A percentile compares a stretch with the other conserved stretches of the same genome.
These are phyloP conservation scores for Cremastobaeus sp. DNA, from an alignment of 2,888 invertebrate species.

Conservation along the genomic window DNA sequence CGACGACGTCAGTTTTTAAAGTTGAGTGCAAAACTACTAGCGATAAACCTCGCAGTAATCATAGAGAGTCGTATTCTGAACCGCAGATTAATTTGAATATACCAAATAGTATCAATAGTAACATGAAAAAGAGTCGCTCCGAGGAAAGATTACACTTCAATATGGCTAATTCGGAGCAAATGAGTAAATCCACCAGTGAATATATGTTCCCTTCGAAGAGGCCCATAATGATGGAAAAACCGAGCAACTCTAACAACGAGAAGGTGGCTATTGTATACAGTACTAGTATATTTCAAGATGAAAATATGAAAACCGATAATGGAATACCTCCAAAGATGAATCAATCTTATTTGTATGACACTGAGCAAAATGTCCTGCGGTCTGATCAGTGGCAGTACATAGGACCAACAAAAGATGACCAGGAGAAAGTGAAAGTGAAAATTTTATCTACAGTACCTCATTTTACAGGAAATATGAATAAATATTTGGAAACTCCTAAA, in stretches of 20 bases:
- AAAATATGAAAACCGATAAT: conserved; percentile 62
- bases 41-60: conserved; percentile 49
- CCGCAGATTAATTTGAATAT: conserved; percentile 45
- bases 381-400: conserved; percentile 78
- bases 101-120: conserved; percentile 38
- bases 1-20: conserved; percentile 21
- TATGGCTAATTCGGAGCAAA: conserved; percentile 63
- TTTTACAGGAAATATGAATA: conserved; percentile 32
- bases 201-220: conserved; percentile 43
- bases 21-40: conserved; percentile 43
- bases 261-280: conserved; percentile 65
- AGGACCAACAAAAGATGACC: conserved; percentile 65
- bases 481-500: conserved; percentile 47
- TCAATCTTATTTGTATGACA: conserved; percentile 40
- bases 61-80: conserved; percentile 67
- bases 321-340: conserved; percentile 64
- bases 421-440: conserved; percentile 16
- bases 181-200: conserved; percentile 53
- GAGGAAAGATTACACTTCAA: conserved; percentile 72
- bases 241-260: conserved; percentile 31
- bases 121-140: conserved; percentile 66
- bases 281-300: conserved; percentile 65
- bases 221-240: conserved; percentile 34
- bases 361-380: conserved; percentile 64
- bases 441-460: conserved; percentile 61